Evolutionary conservation across 2,888 invertebrate genomes (phyloP).

Genomic region (Acrobasis suavella): DNA sequence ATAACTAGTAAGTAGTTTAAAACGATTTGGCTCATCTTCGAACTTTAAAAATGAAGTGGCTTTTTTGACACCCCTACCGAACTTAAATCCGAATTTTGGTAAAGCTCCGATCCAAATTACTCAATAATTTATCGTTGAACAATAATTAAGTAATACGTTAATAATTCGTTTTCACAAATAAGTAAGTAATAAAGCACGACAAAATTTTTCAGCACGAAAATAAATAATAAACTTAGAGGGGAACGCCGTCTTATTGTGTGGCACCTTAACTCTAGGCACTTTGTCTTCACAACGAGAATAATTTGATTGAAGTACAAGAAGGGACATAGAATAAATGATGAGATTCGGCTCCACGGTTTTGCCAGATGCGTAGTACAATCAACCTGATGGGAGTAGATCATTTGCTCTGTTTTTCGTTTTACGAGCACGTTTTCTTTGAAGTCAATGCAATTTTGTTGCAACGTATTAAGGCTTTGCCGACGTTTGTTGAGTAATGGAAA

Average conservation of each 20-base stretch:
- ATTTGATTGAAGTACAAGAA: slow-evolving; percentile 37
- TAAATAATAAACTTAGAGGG: background rate
- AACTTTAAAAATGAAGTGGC: too few species aligned
- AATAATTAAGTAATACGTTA: too few species aligned
- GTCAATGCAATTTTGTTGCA: slow-evolving; percentile 32
- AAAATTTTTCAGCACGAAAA: background rate
- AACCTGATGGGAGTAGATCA: slow-evolving; percentile 39
- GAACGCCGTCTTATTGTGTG: slow-evolving; percentile 9
- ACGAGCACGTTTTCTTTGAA: slow-evolving; percentile 40
- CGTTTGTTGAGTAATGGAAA: background rate
- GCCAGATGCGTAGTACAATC: slow-evolving; percentile 36
- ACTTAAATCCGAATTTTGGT: too few species aligned
- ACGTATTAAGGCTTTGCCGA: background rate
- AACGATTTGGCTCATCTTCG: too few species aligned
- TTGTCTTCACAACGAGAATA: slow-evolving; percentile 36
- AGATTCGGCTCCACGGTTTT: slow-evolving; percentile 32
- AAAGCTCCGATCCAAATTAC: too few species aligned
- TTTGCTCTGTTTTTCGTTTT: slow-evolving; percentile 33
- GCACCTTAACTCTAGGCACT: slow-evolving; percentile 25
- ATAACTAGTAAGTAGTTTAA: too few species aligned
- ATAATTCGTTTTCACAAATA: too few species aligned
- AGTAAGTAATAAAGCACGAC: background rate
- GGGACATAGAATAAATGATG: slow-evolving; percentile 37
- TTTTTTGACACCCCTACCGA: too few species aligned
- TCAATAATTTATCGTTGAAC: too few species aligned